Evolutionary conservation across 2,113 vertebrate species (phyloP).

Genomic region (Motacilla tschutschensis): DNA sequence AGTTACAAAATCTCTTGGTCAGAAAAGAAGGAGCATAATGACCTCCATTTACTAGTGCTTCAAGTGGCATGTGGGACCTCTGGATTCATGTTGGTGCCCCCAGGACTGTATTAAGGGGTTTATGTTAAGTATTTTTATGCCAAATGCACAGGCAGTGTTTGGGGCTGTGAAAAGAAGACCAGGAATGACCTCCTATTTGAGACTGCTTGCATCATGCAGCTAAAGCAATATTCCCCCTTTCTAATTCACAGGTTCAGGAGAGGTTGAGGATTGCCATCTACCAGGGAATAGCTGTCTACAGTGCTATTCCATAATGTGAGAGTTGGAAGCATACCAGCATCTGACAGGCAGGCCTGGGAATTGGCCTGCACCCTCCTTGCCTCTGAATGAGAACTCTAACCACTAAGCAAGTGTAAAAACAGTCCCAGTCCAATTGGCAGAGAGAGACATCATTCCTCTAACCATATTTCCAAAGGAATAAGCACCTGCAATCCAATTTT

Average conservation of each 20-base stretch:
- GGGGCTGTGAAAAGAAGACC: neutral
- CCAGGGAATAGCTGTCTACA: neutral
- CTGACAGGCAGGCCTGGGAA: neutral
- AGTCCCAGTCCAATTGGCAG: neutral
- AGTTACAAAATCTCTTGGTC: neutral
- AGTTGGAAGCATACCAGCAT: neutral
- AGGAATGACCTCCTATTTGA: neutral
- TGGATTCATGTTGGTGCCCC: neutral
- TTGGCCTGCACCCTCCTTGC: neutral
- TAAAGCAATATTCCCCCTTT: neutral
- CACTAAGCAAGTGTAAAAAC: neutral
- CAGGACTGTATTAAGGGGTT: neutral
- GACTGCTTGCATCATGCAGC: neutral
- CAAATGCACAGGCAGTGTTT: neutral
- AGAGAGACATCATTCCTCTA: neutral
- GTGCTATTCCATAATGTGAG: neutral
- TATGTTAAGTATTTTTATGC: neutral
- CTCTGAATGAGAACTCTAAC: neutral
- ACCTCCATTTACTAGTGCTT: neutral
- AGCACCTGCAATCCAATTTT: neutral
- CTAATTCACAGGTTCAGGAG: neutral
- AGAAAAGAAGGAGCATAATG: neutral
- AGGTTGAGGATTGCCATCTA: neutral
- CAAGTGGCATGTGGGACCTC: neutral
- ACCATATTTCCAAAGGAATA: neutral